Conservation (phyloP, 2,113 vertebrate species). For the Sceloporus undulatus region DNA sequence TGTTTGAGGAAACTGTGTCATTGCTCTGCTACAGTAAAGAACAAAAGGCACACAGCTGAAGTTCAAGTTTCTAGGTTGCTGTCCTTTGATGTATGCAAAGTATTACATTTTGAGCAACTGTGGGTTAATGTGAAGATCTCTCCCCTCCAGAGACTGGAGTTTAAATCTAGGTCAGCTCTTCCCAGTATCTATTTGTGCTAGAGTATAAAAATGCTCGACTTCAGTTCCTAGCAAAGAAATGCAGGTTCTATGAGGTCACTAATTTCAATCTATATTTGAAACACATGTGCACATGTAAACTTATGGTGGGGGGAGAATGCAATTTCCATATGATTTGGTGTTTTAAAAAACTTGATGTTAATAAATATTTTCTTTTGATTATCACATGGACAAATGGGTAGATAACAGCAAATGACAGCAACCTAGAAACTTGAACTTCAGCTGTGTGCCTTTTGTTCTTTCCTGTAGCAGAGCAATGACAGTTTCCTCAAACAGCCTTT, state of each 20-base stretch:
- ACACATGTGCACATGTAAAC: neutral
- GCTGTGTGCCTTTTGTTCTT: slow-evolving; percentile 72
- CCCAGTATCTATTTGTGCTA: slow-evolving; percentile 34
- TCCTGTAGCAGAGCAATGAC: slow-evolving; percentile 56
- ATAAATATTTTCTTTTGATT: neutral
- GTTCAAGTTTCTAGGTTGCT: slow-evolving; percentile 72
- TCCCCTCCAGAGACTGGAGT: slow-evolving; percentile 62
- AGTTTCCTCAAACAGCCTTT: slow-evolving; percentile 65
- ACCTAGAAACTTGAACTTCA: slow-evolving; percentile 74
- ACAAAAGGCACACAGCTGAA: slow-evolving; percentile 72
- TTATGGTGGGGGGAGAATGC: too few relatives aligned
- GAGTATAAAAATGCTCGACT: slow-evolving; percentile 42
- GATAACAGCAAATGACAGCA: neutral
- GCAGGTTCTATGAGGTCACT: neutral
- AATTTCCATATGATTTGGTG: too few relatives aligned
- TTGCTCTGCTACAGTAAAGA: slow-evolving; percentile 60
- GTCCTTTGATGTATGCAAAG: slow-evolving; percentile 61
- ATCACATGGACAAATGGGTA: neutral
- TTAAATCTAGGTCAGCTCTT: slow-evolving; percentile 71
- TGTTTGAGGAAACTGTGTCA: slow-evolving; percentile 64
- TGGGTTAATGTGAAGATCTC: slow-evolving; percentile 63
- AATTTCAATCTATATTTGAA: neutral
- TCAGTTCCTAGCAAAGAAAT: slow-evolving; percentile 30
- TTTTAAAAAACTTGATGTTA: neutral
- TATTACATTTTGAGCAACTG: slow-evolving; percentile 60